Conservation (phyloP, 2,888 invertebrate species). For the Eupithecia subfuscata region DNA sequence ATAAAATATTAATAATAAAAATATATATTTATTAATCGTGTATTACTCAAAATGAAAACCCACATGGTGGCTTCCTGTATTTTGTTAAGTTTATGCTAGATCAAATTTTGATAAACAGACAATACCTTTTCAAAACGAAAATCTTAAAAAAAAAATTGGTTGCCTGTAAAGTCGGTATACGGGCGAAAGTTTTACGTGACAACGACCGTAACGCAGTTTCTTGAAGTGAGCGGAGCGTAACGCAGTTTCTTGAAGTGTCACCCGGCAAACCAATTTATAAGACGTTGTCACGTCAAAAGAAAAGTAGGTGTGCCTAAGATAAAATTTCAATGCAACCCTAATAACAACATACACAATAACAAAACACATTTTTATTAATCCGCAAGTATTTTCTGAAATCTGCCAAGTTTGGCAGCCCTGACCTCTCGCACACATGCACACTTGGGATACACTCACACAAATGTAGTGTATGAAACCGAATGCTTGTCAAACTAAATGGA, state of each 20-base stretch:
- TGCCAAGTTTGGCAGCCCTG: constrained; percentile 38
- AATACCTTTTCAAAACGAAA: too few relatives aligned
- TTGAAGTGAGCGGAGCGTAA: too few relatives aligned
- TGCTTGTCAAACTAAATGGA: constrained; percentile 84
- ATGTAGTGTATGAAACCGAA: constrained; percentile 79
- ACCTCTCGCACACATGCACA: constrained; percentile 50
- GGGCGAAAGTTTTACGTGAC: too few relatives aligned
- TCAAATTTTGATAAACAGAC: neutral
- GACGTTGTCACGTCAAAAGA: too few relatives aligned
- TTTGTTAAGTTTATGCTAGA: neutral
- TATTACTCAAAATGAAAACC: neutral
- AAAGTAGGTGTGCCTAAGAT: neutral
- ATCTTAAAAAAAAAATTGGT: neutral
- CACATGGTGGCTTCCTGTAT: neutral
- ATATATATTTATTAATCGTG: neutral
- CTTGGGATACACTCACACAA: constrained; percentile 49
- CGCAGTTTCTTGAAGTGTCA: too few relatives aligned
- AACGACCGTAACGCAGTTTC: too few relatives aligned
- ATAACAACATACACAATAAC: neutral
- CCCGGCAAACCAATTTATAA: too few relatives aligned
- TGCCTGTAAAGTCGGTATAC: too few relatives aligned
- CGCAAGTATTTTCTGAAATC: constrained; percentile 14
- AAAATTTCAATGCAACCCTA: neutral
- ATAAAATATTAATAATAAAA: too few relatives aligned
- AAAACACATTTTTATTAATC: neutral